Conservation (phyloP, 2,797 vertebrate genomes). For the Epinephelus awoara region DNA sequence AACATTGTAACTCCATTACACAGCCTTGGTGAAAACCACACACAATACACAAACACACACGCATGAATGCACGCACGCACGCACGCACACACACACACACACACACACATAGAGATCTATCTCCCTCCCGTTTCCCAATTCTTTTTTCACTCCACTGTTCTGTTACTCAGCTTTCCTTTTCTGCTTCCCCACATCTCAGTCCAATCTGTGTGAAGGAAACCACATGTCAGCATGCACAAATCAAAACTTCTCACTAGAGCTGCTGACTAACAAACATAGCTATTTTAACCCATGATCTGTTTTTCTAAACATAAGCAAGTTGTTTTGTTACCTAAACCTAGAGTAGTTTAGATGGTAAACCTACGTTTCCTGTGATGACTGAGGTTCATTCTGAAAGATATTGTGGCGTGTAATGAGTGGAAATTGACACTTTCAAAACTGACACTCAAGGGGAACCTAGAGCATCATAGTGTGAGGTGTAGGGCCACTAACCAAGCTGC, state of each 20-base stretch:
- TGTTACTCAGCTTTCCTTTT: background rate
- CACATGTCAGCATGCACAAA: background rate
- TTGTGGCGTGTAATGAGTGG: no score
- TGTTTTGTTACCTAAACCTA: no score
- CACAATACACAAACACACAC: constrained; percentile 25
- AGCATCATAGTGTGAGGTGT: no score
- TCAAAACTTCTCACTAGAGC: background rate
- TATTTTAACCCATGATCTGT: background rate
- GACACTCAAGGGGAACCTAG: no score
- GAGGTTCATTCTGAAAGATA: no score
- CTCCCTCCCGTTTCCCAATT: background rate
- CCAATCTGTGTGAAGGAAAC: background rate
- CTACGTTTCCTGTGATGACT: no score
- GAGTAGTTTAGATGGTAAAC: no score
- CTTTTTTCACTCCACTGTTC: background rate
- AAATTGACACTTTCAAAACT: no score
- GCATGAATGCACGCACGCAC: background rate
- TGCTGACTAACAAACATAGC: background rate
- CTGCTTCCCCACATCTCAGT: background rate
- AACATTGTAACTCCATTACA: background rate
- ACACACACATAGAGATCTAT: background rate
- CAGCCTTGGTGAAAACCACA: constrained; percentile 32
- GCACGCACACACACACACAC: constrained; percentile 29
- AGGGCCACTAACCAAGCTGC: no score
- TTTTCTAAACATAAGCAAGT: no score